Conservation (phyloP, 2,113 vertebrate species). For the Pangasianodon hypophthalmus region DNA sequence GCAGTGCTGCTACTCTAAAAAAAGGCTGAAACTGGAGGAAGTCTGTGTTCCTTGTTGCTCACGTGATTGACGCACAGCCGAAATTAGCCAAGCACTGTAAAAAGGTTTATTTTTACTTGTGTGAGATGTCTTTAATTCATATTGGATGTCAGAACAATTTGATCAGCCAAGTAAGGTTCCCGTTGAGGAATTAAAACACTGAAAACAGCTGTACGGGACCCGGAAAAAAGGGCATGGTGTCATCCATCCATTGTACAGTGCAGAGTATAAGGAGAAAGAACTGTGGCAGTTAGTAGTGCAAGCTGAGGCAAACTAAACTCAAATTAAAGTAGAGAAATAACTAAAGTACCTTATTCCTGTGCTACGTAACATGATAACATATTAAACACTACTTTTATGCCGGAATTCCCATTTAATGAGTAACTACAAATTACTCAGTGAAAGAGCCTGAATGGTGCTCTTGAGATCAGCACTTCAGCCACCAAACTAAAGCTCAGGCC, state of each 20-base stretch:
- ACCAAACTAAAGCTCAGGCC: not conserved
- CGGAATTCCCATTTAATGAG: not conserved
- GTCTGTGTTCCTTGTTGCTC: not conserved
- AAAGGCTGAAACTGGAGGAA: not conserved
- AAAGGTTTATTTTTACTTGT: slow-evolving; percentile 27
- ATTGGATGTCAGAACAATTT: not conserved
- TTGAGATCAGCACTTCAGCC: slow-evolving; percentile 16
- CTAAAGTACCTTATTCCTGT: not conserved
- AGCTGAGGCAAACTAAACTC: not conserved
- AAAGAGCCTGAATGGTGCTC: not conserved
- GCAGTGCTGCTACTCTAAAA: not conserved
- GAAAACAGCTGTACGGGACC: not conserved
- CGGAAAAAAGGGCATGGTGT: too few species aligned
- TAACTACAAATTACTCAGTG: not conserved
- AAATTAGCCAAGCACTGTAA: not conserved
- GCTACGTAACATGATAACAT: not conserved
- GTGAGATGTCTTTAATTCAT: not conserved
- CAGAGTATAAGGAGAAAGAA: not conserved
- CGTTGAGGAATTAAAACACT: too few species aligned
- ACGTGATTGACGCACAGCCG: not conserved
- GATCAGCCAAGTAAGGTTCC: not conserved
- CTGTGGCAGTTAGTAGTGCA: not conserved
- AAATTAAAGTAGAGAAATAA: not conserved
- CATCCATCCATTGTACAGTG: not conserved
- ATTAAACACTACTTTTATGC: not conserved